Percentiles rank a stretch among this genome's conserved stretches.
Conservation (phyloP, 2,797 vertebrate genomes). For the Danionella dracula region DNA sequence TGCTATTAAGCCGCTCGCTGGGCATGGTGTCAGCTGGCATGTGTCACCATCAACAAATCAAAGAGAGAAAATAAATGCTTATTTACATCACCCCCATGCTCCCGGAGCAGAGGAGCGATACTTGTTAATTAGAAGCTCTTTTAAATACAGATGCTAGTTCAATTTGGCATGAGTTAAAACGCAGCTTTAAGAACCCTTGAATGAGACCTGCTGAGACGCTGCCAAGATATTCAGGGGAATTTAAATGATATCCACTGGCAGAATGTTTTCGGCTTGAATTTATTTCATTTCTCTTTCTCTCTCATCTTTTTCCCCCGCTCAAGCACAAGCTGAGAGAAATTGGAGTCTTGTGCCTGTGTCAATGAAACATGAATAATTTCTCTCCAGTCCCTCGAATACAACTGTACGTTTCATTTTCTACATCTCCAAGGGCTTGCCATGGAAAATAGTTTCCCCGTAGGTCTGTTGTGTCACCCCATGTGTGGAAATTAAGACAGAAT, state of each 20-base stretch:
- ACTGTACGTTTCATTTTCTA: slow-evolving; percentile 8
- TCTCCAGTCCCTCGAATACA: slow-evolving; percentile 15
- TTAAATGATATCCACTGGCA: slow-evolving; percentile 67
- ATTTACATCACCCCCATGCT: slow-evolving; percentile 61
- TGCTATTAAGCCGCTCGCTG: slow-evolving; percentile 52
- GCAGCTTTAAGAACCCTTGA: slow-evolving; percentile 56
- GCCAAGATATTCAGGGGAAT: slow-evolving; percentile 59
- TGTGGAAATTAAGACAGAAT: background rate
- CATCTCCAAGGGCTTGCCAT: background rate
- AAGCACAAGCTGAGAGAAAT: slow-evolving; percentile 12
- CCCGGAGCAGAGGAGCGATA: slow-evolving; percentile 39
- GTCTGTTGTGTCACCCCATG: too few relatives aligned
- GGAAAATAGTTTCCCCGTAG: background rate
- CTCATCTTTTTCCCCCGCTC: background rate
- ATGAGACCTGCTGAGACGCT: slow-evolving; percentile 58
- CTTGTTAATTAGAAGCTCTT: slow-evolving; percentile 68
- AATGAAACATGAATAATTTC: slow-evolving; percentile 28
- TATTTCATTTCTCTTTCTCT: slow-evolving; percentile 32
- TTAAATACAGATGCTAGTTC: slow-evolving; percentile 68
- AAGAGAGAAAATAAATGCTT: slow-evolving; percentile 61
- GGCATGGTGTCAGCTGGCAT: slow-evolving; percentile 68
- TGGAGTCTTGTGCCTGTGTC: slow-evolving; percentile 17
- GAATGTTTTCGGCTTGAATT: slow-evolving; percentile 64
- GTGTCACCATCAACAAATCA: slow-evolving; percentile 65
- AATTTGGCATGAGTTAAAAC: slow-evolving; percentile 66